These are phyloP conservation scores for Peromyscus californicus DNA, from an alignment of 2,113 vertebrate species.

Conservation along the genomic window DNA sequence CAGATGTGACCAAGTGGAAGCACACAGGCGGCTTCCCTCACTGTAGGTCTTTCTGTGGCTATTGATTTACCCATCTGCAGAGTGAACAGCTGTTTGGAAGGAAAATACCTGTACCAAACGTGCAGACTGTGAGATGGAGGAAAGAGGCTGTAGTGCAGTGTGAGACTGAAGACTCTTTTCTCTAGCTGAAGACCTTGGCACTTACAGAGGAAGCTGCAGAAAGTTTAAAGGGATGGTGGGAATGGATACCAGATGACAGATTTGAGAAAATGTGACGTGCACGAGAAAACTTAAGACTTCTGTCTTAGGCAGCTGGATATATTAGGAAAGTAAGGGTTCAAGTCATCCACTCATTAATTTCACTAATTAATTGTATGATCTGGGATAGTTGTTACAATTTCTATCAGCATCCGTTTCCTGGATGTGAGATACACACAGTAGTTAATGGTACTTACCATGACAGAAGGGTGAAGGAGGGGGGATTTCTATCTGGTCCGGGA, in stretches of 20 bases:
- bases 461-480: neutral
- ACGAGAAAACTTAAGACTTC: neutral
- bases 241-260: neutral
- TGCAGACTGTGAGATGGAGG: neutral
- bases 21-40: neutral
- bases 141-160: neutral
- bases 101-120: neutral
- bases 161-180: neutral
- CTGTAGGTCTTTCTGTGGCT: neutral
- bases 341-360: neutral
- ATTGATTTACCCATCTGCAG: neutral
- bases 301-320: neutral
- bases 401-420: neutral
- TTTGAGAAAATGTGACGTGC: neutral
- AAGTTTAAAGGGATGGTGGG: neutral
- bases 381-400: neutral
- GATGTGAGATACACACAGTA: neutral
- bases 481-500: neutral
- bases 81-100: neutral
- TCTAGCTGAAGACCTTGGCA: neutral
- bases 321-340: neutral
- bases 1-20: neutral
- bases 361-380: neutral
- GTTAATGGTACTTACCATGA: constrained; percentile 9
- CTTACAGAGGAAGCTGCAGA: neutral